Conservation (phyloP, 2,888 invertebrate genomes). For the Serrognathus titanus region DNA sequence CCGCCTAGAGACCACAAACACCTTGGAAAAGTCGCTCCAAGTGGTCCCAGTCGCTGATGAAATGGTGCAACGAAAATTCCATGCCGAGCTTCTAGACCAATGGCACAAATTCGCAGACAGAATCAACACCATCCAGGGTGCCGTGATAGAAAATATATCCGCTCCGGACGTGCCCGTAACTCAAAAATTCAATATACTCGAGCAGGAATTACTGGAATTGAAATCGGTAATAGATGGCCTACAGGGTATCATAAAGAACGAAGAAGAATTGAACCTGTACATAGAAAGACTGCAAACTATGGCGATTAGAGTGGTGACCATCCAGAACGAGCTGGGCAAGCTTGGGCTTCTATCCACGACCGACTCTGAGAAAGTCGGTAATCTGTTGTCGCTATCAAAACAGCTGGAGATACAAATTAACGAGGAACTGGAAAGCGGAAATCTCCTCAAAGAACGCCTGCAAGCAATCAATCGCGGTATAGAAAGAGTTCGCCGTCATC, state of each 20-base stretch:
- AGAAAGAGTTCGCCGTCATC: constrained; percentile 64
- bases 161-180: constrained; percentile 70
- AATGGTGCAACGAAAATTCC: constrained; percentile 74
- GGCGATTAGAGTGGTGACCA: constrained; percentile 69
- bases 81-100: constrained; percentile 72
- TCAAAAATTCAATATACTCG: constrained; percentile 71
- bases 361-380: constrained; percentile 76
- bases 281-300: constrained; percentile 77
- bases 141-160: constrained; percentile 67
- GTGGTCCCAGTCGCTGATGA: constrained; percentile 82
- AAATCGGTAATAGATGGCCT: constrained; percentile 66
- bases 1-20: constrained; percentile 67
- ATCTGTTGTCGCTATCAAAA: constrained; percentile 66
- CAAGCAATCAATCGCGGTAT: constrained; percentile 70
- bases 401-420: constrained; percentile 68
- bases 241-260: constrained; percentile 76
- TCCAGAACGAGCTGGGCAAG: constrained; percentile 76
- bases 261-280: constrained; percentile 78
- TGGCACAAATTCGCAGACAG: constrained; percentile 66
- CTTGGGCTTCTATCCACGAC: constrained; percentile 68
- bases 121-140: constrained; percentile 64
- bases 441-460: constrained; percentile 70
- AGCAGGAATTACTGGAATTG: constrained; percentile 73
- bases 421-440: constrained; percentile 75
- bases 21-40: constrained; percentile 73